Percentiles rank a stretch among this genome's conserved stretches.
These are phyloP conservation scores for Promerops cafer DNA, from an alignment of 2,113 vertebrate genomes.

Conservation along the genomic window DNA sequence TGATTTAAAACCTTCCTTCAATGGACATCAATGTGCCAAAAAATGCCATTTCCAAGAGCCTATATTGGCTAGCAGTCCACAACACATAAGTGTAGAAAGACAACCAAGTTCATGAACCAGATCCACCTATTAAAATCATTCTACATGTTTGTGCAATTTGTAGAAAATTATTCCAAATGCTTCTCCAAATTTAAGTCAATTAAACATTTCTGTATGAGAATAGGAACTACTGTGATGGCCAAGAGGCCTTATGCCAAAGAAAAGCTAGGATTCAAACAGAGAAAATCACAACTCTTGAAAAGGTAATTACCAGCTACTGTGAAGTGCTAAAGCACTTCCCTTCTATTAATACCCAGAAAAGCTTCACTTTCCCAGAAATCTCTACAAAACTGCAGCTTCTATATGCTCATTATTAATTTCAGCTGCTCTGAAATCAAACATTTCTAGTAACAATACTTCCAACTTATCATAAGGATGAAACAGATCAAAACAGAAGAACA, in stretches of 20 bases:
- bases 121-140: not conserved
- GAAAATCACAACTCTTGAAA: conserved; percentile 25
- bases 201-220: not conserved
- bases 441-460: not conserved
- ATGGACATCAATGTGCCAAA: not conserved
- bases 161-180: not conserved
- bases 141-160: not conserved
- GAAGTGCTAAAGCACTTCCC: not conserved
- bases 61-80: not conserved
- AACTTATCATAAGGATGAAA: not conserved
- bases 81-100: not conserved
- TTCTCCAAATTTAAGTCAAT: not conserved
- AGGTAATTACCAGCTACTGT: conserved; percentile 10
- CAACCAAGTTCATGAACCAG: not conserved
- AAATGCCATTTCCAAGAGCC: not conserved
- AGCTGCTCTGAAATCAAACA: not conserved
- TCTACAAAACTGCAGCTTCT: not conserved
- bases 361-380: not conserved
- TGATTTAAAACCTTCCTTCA: not conserved
- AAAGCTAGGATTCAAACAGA: not conserved
- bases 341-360: conserved; percentile 28
- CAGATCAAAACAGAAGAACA: not conserved
- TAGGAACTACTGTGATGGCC: not conserved
- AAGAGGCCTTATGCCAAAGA: not conserved
- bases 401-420: not conserved